Base-by-base conservation (phyloP, 2,888 invertebrate genomes). In the Himalopsyche anomala region DNA sequence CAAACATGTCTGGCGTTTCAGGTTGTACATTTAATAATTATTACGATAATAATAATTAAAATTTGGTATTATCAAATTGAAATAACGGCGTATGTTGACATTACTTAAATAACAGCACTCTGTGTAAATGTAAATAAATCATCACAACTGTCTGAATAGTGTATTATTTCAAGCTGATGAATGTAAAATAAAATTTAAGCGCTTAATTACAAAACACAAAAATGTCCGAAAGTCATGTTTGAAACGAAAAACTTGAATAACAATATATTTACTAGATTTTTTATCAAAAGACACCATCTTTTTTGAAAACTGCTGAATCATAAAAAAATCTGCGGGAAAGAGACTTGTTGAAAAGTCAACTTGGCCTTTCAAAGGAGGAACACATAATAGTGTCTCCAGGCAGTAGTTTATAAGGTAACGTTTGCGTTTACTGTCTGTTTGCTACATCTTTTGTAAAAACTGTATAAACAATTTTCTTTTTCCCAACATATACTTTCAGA, bases 381-480 rank as follows among this genome's bases (percentile, higher is more conserved):
- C 38, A 28, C 74, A 74, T 74, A 74, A 74, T 74, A 74, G 74
- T 74, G 74, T 74, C 74, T 74, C 74, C 74, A 15, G 74, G 74
- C 74, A 74, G 74, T 36, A 38, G 36, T 74, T 74, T 74, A 74
- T 74, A 74, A 36, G 74, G 74, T 74, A 74, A 74, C 36, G 36
- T 74, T 74, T 74, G 38, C 74, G 74, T 36, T 74, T 74, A 74
- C 38, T 15, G 74, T 74, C 36, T 74, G 74, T 74, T 74, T 74
- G 74, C 38, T 28, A 2, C 74, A 15, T 74, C 74, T 74, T 36
- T 74, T 74, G 28, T 38, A 36, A 74, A 36, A 36, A 74, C 74
- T 74, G 74, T 74, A 36, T 74, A 74, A 74, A 74, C 74, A 74
- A 74, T 74, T 74, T 74, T 19, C 74, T 74, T 74, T 69, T 74